These are phyloP conservation scores for Aphis gossypii DNA, from an alignment of 1,140 invertebrate species.

Conservation along the genomic window DNA sequence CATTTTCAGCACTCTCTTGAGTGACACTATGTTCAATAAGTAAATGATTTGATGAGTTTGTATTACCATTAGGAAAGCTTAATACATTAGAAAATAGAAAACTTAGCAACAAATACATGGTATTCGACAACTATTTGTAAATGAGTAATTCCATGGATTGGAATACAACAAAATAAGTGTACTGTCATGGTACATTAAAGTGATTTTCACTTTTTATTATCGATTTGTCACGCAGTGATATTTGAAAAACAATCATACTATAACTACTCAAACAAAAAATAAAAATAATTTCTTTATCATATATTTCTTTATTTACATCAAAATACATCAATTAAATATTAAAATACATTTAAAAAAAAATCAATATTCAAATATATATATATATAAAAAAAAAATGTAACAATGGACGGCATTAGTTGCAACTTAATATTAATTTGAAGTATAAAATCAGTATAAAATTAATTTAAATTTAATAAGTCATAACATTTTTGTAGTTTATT, in stretches of 20 bases:
- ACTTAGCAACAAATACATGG: slow-evolving; percentile 15
- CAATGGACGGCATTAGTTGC: slow-evolving; percentile 52
- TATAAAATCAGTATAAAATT: slow-evolving; percentile 11
- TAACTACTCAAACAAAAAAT: background rate
- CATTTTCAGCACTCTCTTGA: background rate
- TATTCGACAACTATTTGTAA: background rate
- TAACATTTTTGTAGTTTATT: background rate
- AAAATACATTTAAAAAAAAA: background rate
- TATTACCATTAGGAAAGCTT: background rate
- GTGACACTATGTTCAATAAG: slow-evolving; percentile 29
- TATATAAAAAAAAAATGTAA: slow-evolving; percentile 33
- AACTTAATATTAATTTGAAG: background rate
- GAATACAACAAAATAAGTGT: background rate
- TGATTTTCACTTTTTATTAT: slow-evolving; percentile 51
- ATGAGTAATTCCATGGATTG: background rate
- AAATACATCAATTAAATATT: slow-evolving; percentile 24
- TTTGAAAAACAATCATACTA: background rate
- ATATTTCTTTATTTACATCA: slow-evolving; percentile 47
- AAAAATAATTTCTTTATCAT: background rate
- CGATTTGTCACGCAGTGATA: slow-evolving; percentile 46
- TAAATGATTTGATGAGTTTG: background rate
- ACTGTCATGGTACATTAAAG: background rate
- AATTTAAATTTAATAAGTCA: background rate
- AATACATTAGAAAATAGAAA: background rate
- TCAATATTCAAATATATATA: background rate